Base-by-base conservation (phyloP, 2,888 invertebrate genomes). In the Lagria hirta region DNA sequence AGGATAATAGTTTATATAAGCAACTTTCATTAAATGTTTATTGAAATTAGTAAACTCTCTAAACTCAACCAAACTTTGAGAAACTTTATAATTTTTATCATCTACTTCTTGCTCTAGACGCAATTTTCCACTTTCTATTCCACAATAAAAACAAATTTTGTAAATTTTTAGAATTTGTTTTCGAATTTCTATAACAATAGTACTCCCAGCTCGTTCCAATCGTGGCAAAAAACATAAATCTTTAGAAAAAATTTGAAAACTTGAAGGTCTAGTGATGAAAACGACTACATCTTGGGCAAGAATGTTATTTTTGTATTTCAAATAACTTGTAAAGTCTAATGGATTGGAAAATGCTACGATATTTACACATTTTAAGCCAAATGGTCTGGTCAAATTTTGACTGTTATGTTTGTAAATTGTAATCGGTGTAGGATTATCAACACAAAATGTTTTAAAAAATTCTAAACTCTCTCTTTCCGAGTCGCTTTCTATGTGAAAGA, bases 121-220 rank as follows among this genome's bases (percentile, higher is more conserved):
- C 5, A 18, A 18, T 18, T 18, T 32, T 3, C 33, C 32, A 20
- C 34, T 16, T 6, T 10, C 24, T 10, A 7, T 8, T 7, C 29
- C 29, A 29, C 29, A 29, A 14, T 15, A 29, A 15, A 29, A 29
- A 10, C 29, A 29, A 15, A 29, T 15, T n/a, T n/a, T 17, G 18
- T 16, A 30, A 5, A 23, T 4, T 20, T 18, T 14, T 5, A 22
- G 5, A 4, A 8, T 13, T 13, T 10, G 18, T 7, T 23, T 6
- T 2, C 10, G 2, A 11, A 4, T 23, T 2, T 26, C 15, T 1
- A 35, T 10, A 3, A 35, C 35, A 2, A 35, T n/a, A 15, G 18
- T 16, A 5, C 13, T 35, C 12, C 35, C 35, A 7, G 35, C 26
- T 4, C 17, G 7, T 8, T 24, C 35, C 10, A 35, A 13, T 4